Conservation (phyloP, 2,888 invertebrate genomes). For the Leptarthrus brevirostris region DNA sequence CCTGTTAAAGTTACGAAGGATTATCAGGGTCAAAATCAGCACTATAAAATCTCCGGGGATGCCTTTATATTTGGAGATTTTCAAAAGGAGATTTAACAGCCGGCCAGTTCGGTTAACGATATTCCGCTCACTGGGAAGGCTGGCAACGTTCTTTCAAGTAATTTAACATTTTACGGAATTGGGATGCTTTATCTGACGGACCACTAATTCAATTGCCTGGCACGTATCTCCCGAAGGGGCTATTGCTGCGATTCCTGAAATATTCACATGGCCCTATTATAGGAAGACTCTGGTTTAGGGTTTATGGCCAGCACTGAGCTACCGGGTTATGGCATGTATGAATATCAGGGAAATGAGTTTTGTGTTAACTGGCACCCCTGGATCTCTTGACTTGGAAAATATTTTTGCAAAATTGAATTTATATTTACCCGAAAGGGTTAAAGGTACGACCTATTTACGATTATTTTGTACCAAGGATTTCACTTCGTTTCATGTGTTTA, state of each 20-base stretch:
- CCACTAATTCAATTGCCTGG: constrained; percentile 41
- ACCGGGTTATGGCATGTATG: constrained; percentile 19
- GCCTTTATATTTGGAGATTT: constrained; percentile 28
- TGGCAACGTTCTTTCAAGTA: constrained; percentile 23
- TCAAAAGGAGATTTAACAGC: constrained; percentile 33
- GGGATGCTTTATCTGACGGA: constrained; percentile 32
- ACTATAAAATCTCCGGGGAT: constrained; percentile 5
- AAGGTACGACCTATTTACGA: neutral
- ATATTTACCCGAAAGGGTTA: neutral
- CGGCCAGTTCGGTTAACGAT: neutral
- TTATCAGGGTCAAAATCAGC: constrained; percentile 41
- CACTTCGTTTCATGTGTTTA: no score
- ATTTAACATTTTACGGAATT: constrained; percentile 38
- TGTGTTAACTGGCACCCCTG: neutral
- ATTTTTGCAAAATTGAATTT: constrained; percentile 31
- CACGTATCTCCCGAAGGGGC: constrained; percentile 11
- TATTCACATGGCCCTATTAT: constrained; percentile 12
- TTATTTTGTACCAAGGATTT: constrained; percentile 21
- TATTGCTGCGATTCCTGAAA: neutral
- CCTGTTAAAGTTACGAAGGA: constrained; percentile 12
- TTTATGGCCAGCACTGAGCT: constrained; percentile 19
- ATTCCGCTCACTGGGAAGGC: neutral
- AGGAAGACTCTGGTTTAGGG: constrained; percentile 19
- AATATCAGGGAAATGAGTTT: constrained; percentile 3
- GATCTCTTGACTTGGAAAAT: constrained; percentile 2